A percentile compares a stretch with the other conserved stretches of the same genome.
Evolutionary conservation across 64 coral and sea anemone species (phyloP).

Genomic region (Cladopsammia gracilis): DNA sequence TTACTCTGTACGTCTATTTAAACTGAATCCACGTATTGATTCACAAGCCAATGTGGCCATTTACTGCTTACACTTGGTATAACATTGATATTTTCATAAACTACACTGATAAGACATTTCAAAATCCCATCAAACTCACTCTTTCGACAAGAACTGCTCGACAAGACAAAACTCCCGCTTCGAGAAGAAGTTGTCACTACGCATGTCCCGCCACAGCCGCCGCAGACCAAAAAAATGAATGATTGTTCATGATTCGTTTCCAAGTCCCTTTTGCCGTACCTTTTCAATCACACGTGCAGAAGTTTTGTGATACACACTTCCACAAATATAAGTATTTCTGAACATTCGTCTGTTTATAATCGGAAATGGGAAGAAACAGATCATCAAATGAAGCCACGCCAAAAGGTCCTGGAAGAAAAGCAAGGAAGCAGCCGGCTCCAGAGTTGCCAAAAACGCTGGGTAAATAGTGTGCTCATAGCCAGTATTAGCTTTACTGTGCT

Average conservation of each 20-base stretch:
- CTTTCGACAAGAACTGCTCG: too few species aligned
- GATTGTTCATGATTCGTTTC: background rate
- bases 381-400: conserved; percentile 18
- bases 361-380: conserved; percentile 57
- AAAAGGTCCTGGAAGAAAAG: conserved; percentile 64
- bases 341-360: background rate
- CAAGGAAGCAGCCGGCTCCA: conserved; percentile 56
- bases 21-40: background rate
- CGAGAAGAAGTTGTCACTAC: background rate
- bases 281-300: background rate
- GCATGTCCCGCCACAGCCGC: background rate
- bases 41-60: background rate
- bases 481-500: background rate
- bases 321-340: background rate
- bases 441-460: conserved; percentile 27
- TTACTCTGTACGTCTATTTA: background rate
- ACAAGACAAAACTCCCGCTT: background rate
- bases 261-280: background rate
- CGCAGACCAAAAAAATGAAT: background rate
- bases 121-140: too few species aligned
- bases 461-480: background rate
- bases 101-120: too few species aligned
- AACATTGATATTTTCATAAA: background rate
- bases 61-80: background rate
- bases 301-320: background rate